Evolutionary conservation across 2,888 invertebrate species (phyloP), one percentile per base, ranked within the genome.

Genomic region (Heliconius charithonia): DNA sequence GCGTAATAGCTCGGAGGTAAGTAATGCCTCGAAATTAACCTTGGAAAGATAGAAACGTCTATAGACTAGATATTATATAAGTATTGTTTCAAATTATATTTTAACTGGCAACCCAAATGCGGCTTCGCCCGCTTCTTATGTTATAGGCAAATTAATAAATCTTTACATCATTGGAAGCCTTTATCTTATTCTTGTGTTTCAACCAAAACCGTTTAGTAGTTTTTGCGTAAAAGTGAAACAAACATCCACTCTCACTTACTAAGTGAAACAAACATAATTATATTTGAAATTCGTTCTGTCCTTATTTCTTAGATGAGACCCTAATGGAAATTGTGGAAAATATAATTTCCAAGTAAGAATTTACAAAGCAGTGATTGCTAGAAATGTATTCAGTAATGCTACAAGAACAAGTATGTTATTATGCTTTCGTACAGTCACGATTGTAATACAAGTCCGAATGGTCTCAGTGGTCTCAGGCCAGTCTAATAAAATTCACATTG

Each of bases 391-490:
- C 62, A 74, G 62, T 78, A 78, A 78, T 78, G 62, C 78, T 72
- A 69, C 67, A 65, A 62, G 62, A 69, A 32, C 69, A 77, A 81
- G 78, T 80, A 78, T 79, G 76, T 79, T 80, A 81, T 82, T 83
- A 82, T 78, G 79, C 77, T 78, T 77, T 80, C 75, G 66, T 76
- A 80, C 66, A 81, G 82, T 83, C 83, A 78, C 78, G 81, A 81
- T 79, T 81, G 78, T 81, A 80, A 79, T 77, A 80, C 82, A 83
- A 80, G 82, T 82, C 77, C 79, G 80, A 82, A 81, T 80, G 80
- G 77, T 79, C 78, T 66, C 79, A 70, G 71, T 76, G 10, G 37
- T 37, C 37, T 37, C 37, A 37, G 37, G 56, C 77, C 77, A 32
- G 80, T 79, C 80, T 80, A 77, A 82, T 79, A 81, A 79, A 79